Evolutionary conservation across 2,888 invertebrate species (phyloP), one percentile per base, ranked within the genome.

Genomic region (Timema podura): DNA sequence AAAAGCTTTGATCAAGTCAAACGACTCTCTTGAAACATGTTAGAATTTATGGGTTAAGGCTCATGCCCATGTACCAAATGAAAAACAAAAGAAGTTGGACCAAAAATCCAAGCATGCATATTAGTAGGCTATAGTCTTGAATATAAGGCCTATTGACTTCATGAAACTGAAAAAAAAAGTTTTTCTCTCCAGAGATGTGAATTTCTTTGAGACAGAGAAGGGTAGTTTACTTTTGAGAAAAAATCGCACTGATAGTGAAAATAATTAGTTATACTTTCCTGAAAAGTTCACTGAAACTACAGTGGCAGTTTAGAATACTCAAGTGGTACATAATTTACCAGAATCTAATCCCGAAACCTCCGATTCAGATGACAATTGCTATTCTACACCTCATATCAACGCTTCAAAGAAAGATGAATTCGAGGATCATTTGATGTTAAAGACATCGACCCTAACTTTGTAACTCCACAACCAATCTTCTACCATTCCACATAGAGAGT

Each of bases 41-140:
- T 6, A n/a, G 57, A 57, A n/a, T 57, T 16, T 57, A 13, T 57
- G 57, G n/a, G 30, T 57, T n/a, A 57, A 57, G 30, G 57, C 57
- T 13, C 15, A n/a, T 57, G 13, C 57, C 30, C n/a, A 57, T 57
- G 15, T 57, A n/a, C n/a, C 57, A 9, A 57, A 57, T 8, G n/a
- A 57, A 13, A 57, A 57, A 57, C 6, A 0, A 7, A 51, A 51
- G 9, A 13, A 57, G 30, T 0, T 57, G 5, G n/a, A n/a, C 7
- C 5, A 8, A 7, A 57, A 57, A 57, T 57, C 57, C 5, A 57
- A n/a, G 16, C 30, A 13, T 57, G 15, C 13, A 57, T 57, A 57
- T 57, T 57, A 3, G 57, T n/a, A n/a, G 15, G 57, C 3, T 51
- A 13, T n/a, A 57, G 15, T 57, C 30, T 11, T 9, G 57, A 57